A percentile compares a stretch with the other conserved stretches of the same genome.
phyloP scores from a whole-genome alignment of 2,113 vertebrate species.

The Epinephelus lanceolatus region DNA sequence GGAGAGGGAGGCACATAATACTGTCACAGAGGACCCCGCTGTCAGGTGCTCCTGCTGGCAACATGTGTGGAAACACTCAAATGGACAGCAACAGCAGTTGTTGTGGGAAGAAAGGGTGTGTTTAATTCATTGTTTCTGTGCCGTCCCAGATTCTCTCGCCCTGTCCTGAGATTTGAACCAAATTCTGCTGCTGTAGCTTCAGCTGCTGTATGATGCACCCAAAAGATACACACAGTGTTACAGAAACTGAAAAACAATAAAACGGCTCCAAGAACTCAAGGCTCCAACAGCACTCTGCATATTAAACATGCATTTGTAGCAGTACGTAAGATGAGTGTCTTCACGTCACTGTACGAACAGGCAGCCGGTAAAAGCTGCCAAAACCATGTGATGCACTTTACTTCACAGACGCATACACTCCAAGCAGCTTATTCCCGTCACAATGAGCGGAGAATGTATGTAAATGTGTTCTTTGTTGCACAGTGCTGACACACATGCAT shows the following conservation, averaged over 20 bases:
- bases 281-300: neutral
- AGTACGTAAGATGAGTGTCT: neutral
- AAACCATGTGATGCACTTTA: slow-evolving; percentile 5
- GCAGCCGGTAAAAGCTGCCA: slow-evolving; percentile 8
- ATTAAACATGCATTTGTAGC: neutral
- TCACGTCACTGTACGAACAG: neutral
- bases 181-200: neutral
- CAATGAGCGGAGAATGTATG: slow-evolving; percentile 8
- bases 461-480: slow-evolving; percentile 30
- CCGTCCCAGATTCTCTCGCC: slow-evolving; percentile 35
- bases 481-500: neutral
- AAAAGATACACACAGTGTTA: neutral
- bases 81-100: slow-evolving; percentile 59
- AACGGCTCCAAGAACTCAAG: neutral
- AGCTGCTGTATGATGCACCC: neutral
- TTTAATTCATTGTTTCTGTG: slow-evolving; percentile 61
- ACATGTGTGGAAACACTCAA: slow-evolving; percentile 59
- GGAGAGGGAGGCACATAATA: slow-evolving; percentile 40
- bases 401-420: neutral
- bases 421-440: slow-evolving; percentile 14
- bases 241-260: neutral
- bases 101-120: slow-evolving; percentile 37
- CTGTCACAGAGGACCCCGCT: slow-evolving; percentile 48
- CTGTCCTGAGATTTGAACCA: slow-evolving; percentile 25
- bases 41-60: slow-evolving; percentile 62